Evolutionary conservation across 2,113 vertebrate genomes (phyloP).

Genomic region (Chaetops frenatus): DNA sequence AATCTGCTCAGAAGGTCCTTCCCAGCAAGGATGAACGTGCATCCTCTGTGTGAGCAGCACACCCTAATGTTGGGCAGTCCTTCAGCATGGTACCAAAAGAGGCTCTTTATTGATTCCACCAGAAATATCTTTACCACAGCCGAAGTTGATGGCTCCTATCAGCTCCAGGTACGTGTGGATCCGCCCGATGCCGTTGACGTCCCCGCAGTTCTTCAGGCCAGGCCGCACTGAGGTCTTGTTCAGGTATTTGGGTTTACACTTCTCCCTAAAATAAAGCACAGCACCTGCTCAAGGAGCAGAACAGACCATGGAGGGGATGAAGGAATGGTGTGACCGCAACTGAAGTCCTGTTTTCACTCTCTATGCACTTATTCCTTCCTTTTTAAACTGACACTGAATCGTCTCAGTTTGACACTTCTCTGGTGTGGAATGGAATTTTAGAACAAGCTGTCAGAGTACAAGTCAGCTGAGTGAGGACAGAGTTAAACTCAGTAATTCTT

Average conservation of each 20-base stretch:
- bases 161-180: conserved; percentile 97
- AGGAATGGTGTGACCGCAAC: neutral
- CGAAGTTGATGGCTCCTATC: conserved; percentile 95
- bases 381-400: neutral
- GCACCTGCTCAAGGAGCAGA: neutral
- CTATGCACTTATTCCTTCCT: neutral
- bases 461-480: neutral
- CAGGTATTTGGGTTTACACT: conserved; percentile 89
- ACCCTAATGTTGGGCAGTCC: accelerated
- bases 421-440: neutral
- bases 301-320: accelerated
- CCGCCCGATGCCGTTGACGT: conserved; percentile 97
- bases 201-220: conserved; percentile 95
- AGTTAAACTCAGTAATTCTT: neutral
- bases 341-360: neutral
- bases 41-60: neutral
- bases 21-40: neutral
- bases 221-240: conserved; percentile 98
- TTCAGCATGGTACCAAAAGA: neutral
- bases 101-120: neutral
- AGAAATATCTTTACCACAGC: conserved; percentile 80
- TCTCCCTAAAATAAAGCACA: conserved; percentile 76
- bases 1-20: neutral
- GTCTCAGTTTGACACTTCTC: neutral
- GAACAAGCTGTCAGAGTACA: neutral